Evolutionary conservation across 2,888 invertebrate species (phyloP), one percentile per base, ranked within the genome.

Genomic region (Andrena flavipes): DNA sequence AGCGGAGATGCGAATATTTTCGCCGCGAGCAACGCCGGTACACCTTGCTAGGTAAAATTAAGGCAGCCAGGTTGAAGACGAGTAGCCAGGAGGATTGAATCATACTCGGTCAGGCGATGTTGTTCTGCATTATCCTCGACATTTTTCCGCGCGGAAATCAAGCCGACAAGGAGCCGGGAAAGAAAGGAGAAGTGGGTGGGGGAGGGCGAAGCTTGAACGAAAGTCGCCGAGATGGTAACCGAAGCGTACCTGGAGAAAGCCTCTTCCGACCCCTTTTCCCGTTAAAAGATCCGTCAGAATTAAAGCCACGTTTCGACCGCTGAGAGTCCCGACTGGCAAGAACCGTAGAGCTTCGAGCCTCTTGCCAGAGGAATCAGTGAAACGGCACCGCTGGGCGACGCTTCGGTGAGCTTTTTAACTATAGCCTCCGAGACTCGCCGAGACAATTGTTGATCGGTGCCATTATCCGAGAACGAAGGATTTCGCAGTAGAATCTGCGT

Each of bases 251-350:
- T 69, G 42, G 60, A 74, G 67, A 75, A 76, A 68, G 71, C 59
- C 76, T 59, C 68, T 70, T 71, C 67, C 51, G 26, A 65, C 51
- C 71, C 63, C 63, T 51, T 35, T 74, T 54, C 72, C 63, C 74
- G 64, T 63, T 56, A 63, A 82, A 82, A 80, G 77, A 82, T 85
- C 67, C 80, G 42, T 71, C 78, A 67, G 78, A 84, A 85, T 87
- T 87, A 84, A 85, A 81, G 60, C 64, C 80, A 76, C 74, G 63
- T 81, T 74, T 73, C 77, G 77, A 56, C 63, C 30, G 49, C 49
- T 33, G 49, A 76, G 49, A 23, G 72, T 49, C 29, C 16, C 29
- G 8, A 1, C 35, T 67, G 54, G 33, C 48, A n/a, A 35, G n/a
- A 64, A 60, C 26, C 26, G 64, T n/a, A n/a, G 59, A 59, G 60